Percentiles rank a stretch among this genome's conserved stretches.
Conservation (phyloP, 2,797 vertebrate genomes). For the Urosaurus nigricauda region DNA sequence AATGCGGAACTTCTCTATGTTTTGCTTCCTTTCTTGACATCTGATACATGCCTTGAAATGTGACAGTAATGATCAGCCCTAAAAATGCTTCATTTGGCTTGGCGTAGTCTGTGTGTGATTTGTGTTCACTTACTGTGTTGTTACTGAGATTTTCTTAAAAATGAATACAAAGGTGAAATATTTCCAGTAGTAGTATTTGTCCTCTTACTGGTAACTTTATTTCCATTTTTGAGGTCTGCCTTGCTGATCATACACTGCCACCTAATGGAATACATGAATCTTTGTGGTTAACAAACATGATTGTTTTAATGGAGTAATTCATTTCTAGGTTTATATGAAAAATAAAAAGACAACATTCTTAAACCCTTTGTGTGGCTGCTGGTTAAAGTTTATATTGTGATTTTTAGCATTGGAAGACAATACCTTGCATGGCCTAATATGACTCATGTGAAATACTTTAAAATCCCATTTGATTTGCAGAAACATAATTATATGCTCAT, state of each 20-base stretch:
- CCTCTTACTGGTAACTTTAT: conserved; percentile 51
- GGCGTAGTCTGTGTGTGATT: conserved; percentile 41
- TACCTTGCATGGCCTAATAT: background rate
- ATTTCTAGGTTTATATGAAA: conserved; percentile 4
- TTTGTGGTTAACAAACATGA: background rate
- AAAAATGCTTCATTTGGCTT: conserved; percentile 9
- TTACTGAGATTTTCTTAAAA: conserved; percentile 78
- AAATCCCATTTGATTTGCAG: background rate
- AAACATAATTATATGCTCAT: background rate
- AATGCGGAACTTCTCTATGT: conserved; percentile 7
- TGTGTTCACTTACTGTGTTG: conserved; percentile 54
- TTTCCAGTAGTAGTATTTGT: conserved; percentile 55
- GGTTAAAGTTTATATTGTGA: background rate
- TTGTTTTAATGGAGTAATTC: background rate
- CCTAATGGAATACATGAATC: conserved; percentile 72
- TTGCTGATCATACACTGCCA: conserved; percentile 81
- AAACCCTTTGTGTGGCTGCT: background rate
- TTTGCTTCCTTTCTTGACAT: conserved; percentile 14
- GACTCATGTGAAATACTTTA: background rate
- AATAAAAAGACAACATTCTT: background rate
- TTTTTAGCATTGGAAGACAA: background rate
- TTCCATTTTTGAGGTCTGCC: conserved; percentile 38
- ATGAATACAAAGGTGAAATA: conserved; percentile 58
- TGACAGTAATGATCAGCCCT: conserved; percentile 19
- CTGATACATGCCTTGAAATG: conserved; percentile 20